These are phyloP conservation scores for Eupithecia subfuscata DNA, from an alignment of 2,888 invertebrate species.

Conservation along the genomic window DNA sequence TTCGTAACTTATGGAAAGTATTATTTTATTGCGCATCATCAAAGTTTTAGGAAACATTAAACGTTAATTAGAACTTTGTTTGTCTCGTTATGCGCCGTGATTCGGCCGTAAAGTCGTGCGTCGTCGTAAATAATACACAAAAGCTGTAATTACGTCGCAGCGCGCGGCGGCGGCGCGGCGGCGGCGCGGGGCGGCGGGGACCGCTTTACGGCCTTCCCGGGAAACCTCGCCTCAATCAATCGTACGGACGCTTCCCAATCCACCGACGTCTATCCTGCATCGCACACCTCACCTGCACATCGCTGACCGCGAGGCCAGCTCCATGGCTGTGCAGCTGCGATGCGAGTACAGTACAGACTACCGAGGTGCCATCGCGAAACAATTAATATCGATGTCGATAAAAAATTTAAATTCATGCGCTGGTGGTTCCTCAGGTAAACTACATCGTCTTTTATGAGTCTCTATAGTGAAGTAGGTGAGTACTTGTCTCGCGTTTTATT, in stretches of 20 bases:
- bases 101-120: constrained; percentile 17
- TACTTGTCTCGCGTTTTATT: not conserved
- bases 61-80: constrained; percentile 31
- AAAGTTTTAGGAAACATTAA: constrained; percentile 32
- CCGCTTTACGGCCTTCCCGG: not conserved
- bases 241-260: too few relatives aligned
- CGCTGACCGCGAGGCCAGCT: too few relatives aligned
- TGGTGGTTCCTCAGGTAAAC: not conserved
- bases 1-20: constrained; percentile 19
- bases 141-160: constrained; percentile 14
- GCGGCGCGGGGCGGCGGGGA: not conserved
- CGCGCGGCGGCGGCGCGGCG: not conserved
- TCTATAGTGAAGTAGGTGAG: not conserved
- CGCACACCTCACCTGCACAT: too few relatives aligned
- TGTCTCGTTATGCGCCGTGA: constrained; percentile 29
- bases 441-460: not conserved
- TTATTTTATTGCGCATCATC: constrained; percentile 19
- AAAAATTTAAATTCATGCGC: too few relatives aligned
- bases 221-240: not conserved
- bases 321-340: not conserved
- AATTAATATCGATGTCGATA: too few relatives aligned
- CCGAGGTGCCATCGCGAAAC: not conserved
- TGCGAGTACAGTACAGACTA: too few relatives aligned
- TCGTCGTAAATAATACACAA: constrained; percentile 24
- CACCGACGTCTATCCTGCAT: too few relatives aligned